Evolutionary conservation across 2,888 invertebrate species (phyloP).

Genomic region (Rhingia rostrata): DNA sequence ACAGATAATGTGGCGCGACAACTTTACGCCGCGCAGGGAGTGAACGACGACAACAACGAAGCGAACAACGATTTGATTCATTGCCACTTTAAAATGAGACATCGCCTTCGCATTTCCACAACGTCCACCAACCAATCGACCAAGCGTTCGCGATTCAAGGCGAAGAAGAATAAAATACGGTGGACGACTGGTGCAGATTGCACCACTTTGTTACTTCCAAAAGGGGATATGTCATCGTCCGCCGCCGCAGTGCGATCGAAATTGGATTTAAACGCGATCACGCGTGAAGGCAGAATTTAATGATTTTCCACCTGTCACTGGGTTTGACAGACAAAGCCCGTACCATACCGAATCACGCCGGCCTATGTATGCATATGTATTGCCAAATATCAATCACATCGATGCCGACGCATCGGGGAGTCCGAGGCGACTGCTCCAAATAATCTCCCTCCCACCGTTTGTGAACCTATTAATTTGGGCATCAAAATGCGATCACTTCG

Average conservation of each 20-base stretch:
- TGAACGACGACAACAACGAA: slow-evolving; percentile 41
- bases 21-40: slow-evolving; percentile 45
- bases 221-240: slow-evolving; percentile 50
- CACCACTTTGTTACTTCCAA: slow-evolving; percentile 40
- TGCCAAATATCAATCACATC: slow-evolving; percentile 67
- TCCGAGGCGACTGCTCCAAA: slow-evolving; percentile 7
- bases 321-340: slow-evolving; percentile 52
- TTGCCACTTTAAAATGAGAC: slow-evolving; percentile 74
- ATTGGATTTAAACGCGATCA: slow-evolving; percentile 71
- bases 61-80: slow-evolving; percentile 69
- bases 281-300: slow-evolving; percentile 53
- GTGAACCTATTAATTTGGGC: slow-evolving; percentile 81
- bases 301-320: slow-evolving; percentile 65
- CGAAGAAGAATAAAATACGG: slow-evolving; percentile 5
- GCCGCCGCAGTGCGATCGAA: slow-evolving; percentile 37
- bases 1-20: slow-evolving; percentile 73
- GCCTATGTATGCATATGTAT: neutral
- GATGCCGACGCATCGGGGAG: slow-evolving; percentile 47
- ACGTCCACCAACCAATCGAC: slow-evolving; percentile 1
- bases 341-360: slow-evolving; percentile 51
- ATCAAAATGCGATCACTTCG: slow-evolving; percentile 74
- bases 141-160: slow-evolving; percentile 14
- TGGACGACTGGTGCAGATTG: slow-evolving; percentile 13
- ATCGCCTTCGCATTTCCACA: slow-evolving; percentile 19
- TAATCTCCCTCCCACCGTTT: slow-evolving; percentile 31